Conservation (phyloP, 2,113 vertebrate genomes). For the Lycaon pictus region DNA sequence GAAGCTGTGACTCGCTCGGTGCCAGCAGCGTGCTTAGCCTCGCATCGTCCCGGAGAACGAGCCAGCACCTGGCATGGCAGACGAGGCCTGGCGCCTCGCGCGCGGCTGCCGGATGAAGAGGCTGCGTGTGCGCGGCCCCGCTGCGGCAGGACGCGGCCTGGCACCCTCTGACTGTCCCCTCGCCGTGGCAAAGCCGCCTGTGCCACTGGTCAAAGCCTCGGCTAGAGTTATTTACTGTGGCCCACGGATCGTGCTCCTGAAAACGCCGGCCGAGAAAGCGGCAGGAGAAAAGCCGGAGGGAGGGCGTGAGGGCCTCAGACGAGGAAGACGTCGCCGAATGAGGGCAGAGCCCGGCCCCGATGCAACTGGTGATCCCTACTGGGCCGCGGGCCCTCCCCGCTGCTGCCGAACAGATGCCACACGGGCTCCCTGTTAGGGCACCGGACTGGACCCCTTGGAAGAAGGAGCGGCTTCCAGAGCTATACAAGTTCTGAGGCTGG, state of each 20-base stretch:
- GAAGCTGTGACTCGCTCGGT: not conserved
- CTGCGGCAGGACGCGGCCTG: not conserved
- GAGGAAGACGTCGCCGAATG: fast-evolving
- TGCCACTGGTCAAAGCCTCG: not conserved
- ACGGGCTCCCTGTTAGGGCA: not conserved
- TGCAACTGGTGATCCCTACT: not conserved
- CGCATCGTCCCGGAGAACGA: fast-evolving
- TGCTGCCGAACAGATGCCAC: not conserved
- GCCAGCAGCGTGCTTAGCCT: not conserved
- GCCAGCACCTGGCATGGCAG: conserved; percentile 58
- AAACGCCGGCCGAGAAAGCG: not conserved
- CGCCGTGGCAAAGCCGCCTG: fast-evolving
- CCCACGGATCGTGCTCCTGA: not conserved
- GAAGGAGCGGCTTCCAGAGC: not conserved
- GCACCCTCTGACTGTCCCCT: fast-evolving
- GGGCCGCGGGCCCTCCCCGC: not conserved
- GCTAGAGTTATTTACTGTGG: not conserved
- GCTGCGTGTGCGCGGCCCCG: not conserved
- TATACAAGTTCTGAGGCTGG: not conserved
- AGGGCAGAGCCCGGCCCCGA: not conserved
- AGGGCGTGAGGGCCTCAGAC: not conserved
- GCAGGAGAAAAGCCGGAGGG: not conserved
- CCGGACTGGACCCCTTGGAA: not conserved
- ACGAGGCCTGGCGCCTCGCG: not conserved
- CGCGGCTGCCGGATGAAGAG: not conserved